Conservation (phyloP, 1,140 invertebrate species). For the Pseudomyrmex flavicornis region DNA sequence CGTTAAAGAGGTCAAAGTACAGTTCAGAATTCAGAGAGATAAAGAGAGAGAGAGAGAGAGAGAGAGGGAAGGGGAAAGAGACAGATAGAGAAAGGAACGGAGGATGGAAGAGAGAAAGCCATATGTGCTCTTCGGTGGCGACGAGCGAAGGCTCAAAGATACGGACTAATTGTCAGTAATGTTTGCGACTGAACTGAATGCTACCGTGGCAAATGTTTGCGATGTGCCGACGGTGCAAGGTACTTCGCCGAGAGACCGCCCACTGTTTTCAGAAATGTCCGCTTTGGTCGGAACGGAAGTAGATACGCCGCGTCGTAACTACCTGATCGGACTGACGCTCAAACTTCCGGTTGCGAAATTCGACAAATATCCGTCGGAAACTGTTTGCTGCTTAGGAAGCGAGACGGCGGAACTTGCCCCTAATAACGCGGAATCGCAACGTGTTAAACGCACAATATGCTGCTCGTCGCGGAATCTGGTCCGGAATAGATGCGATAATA, state of each 20-base stretch:
- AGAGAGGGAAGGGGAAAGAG: slow-evolving; percentile 1
- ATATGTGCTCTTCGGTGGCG: neutral
- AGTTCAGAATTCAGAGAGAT: slow-evolving; percentile 4
- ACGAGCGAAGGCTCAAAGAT: slow-evolving; percentile 51
- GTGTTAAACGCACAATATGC: slow-evolving; percentile 9
- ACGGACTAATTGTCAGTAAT: slow-evolving; percentile 33
- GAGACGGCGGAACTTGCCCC: slow-evolving; percentile 33
- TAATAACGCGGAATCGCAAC: neutral
- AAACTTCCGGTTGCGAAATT: slow-evolving; percentile 69
- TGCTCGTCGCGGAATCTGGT: neutral
- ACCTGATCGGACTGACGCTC: slow-evolving; percentile 64
- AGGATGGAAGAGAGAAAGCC: neutral
- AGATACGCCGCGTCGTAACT: slow-evolving; percentile 46
- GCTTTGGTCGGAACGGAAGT: slow-evolving; percentile 47
- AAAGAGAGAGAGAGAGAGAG: slow-evolving; percentile 23
- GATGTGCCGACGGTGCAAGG: slow-evolving; percentile 58
- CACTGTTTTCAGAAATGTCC: slow-evolving; percentile 68
- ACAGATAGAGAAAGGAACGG: neutral
- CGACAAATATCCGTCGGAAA: slow-evolving; percentile 64
- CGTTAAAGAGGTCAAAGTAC: neutral
- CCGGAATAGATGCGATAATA: neutral
- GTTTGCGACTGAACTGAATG: slow-evolving; percentile 58
- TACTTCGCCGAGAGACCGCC: slow-evolving; percentile 50
- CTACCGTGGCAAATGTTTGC: slow-evolving; percentile 67
- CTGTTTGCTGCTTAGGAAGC: slow-evolving; percentile 63